phyloP scores from a whole-genome alignment of 2,888 invertebrate genomes.

The Pammene fasciana region DNA sequence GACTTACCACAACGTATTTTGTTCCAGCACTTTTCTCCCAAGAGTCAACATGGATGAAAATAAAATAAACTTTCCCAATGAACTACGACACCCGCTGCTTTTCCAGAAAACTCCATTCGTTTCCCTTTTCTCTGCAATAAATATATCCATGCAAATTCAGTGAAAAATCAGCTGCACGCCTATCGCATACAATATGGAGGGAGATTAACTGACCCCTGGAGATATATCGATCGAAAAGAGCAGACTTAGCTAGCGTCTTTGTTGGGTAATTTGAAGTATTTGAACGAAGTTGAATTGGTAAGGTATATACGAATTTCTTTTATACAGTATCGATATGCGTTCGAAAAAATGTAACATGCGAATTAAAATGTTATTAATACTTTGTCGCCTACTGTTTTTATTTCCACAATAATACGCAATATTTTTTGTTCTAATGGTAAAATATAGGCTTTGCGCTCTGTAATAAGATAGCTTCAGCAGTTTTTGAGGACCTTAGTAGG shows the following conservation, averaged over 20 bases:
- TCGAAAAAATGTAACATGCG: too few species aligned
- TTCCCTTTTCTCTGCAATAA: conserved; percentile 10
- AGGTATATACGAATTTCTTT: too few species aligned
- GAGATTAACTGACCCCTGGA: conserved; percentile 22
- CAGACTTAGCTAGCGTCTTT: not conserved
- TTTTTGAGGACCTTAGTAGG: too few species aligned
- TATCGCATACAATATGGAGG: conserved; percentile 26
- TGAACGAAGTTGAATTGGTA: not conserved
- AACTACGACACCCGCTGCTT: not conserved
- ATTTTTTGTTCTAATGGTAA: too few species aligned
- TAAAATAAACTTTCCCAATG: conserved; percentile 1
- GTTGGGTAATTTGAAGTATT: not conserved
- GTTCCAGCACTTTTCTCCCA: not conserved
- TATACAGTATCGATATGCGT: too few species aligned
- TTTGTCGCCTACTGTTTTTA: too few species aligned
- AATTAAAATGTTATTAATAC: too few species aligned
- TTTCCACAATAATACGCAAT: too few species aligned
- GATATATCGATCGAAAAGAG: not conserved
- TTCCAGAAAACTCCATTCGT: conserved; percentile 8
- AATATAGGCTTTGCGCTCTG: too few species aligned
- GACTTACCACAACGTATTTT: not conserved
- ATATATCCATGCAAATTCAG: conserved; percentile 14
- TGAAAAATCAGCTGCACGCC: conserved; percentile 21
- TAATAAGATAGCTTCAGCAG: too few species aligned
- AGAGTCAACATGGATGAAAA: not conserved